phyloP scores from a whole-genome alignment of 2,797 vertebrate species.

The Ptychadena robeensis region DNA sequence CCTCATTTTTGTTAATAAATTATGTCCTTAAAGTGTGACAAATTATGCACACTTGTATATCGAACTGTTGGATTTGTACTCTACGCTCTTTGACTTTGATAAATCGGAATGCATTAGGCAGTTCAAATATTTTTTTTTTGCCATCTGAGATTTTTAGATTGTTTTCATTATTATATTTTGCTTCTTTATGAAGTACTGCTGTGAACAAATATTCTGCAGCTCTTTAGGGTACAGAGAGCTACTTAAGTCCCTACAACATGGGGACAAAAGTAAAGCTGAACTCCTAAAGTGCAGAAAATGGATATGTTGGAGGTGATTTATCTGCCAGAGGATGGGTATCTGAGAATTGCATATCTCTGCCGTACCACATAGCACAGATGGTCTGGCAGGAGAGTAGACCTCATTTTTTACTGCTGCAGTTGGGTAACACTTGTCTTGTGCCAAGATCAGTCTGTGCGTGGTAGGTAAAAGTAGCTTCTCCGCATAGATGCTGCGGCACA shows the following conservation, averaged over 20 bases:
- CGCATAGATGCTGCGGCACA: too few species aligned
- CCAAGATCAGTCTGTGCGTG: too few species aligned
- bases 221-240: too few species aligned
- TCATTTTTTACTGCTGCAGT: too few species aligned
- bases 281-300: too few species aligned
- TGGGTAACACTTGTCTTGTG: too few species aligned
- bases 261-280: not conserved
- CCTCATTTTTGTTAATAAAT: conserved; percentile 57
- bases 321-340: too few species aligned
- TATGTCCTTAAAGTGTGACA: conserved; percentile 50
- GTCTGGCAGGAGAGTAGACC: too few species aligned
- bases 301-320: too few species aligned
- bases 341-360: too few species aligned
- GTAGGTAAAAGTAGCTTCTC: too few species aligned
- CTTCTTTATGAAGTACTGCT: not conserved
- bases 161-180: conserved; percentile 1
- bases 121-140: conserved; percentile 22
- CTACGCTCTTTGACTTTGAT: conserved; percentile 30
- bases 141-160: not conserved
- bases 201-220: not conserved
- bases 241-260: not conserved
- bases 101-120: conserved; percentile 52
- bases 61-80: conserved; percentile 42
- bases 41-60: conserved; percentile 44
- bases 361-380: too few species aligned